phyloP scores from a whole-genome alignment of 2,797 vertebrate species.

The Orestias chungarensis region DNA sequence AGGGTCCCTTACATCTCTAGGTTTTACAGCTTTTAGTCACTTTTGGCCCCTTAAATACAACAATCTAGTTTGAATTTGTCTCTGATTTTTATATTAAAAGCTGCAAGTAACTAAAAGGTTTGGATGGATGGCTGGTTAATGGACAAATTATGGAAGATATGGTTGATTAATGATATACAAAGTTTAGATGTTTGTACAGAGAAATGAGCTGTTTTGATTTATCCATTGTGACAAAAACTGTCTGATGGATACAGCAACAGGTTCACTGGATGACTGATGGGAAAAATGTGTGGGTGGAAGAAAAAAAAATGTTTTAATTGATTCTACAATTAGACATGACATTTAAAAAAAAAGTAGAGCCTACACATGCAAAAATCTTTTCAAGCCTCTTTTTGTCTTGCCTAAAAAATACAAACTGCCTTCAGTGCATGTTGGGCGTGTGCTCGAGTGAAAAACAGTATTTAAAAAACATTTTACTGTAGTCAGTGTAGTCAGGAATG shows the following conservation, averaged over 20 bases:
- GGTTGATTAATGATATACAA: too few relatives aligned
- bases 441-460: too few relatives aligned
- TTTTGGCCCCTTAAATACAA: neutral
- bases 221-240: too few relatives aligned
- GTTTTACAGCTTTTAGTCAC: neutral
- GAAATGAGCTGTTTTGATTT: too few relatives aligned
- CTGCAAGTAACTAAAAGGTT: too few relatives aligned
- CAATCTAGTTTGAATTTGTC: neutral
- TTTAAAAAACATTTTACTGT: neutral
- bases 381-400: neutral
- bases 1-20: neutral
- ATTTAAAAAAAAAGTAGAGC: neutral
- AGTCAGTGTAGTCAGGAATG: neutral
- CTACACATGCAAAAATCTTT: neutral
- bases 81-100: neutral
- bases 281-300: neutral
- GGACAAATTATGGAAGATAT: too few relatives aligned
- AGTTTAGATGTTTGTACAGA: too few relatives aligned
- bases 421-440: neutral
- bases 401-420: too few relatives aligned
- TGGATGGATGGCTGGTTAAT: neutral
- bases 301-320: too few relatives aligned
- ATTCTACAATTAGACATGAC: too few relatives aligned
- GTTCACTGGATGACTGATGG: neutral
- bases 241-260: too few relatives aligned